Evolutionary conservation across 2,113 vertebrate genomes (phyloP), one percentile per base, ranked within the genome.

Genomic region (Zootoca vivipara): DNA sequence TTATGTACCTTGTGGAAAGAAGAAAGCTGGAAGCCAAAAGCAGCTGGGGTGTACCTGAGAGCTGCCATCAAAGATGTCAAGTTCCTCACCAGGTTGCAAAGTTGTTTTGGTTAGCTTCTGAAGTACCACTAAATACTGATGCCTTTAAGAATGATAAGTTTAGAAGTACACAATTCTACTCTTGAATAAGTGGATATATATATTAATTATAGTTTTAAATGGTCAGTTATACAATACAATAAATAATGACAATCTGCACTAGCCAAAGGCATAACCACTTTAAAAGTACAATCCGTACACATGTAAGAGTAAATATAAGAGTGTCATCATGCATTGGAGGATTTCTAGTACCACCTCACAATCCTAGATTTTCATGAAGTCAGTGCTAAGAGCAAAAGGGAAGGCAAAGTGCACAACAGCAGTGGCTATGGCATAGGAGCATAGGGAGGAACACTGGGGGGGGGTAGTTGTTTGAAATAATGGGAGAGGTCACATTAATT

Each of bases 1-100:
- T 85, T 78, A 77, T 88, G 88, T 89, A 96, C 96, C 96, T 91
- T 96, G 95, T 58, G 96, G 96, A 13, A 89, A 96, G 91, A 97
- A 97, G 89, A 96, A 97, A 22, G 94, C 96, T 9, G 96, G 94
- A 16, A 97, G 93, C 96, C 96, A 97, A 87, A 95, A 96, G 85
- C 82, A 85, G 6, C 40, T 9, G 62, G 95, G 90, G 82, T 92
- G 88, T 12, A 85, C 92, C 30, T 90, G 85, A 16, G 13, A 9
- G 40, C 15, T 9, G 12, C 26, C 30, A 5, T 1, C 38, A 2
- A 26, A 28, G 5, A 24, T 18, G 1, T 90, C 75, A 2, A n/a
- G 0, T 5, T 72, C 1, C 0, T 46, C 7, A 42, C 1, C 38
- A 77, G 46, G 0, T 16, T n/a, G 33, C 38, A 46, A 58, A 6